Percentiles rank a stretch among this genome's conserved stretches.
phyloP scores from a whole-genome alignment of 2,113 vertebrate species.

The Passer domesticus region DNA sequence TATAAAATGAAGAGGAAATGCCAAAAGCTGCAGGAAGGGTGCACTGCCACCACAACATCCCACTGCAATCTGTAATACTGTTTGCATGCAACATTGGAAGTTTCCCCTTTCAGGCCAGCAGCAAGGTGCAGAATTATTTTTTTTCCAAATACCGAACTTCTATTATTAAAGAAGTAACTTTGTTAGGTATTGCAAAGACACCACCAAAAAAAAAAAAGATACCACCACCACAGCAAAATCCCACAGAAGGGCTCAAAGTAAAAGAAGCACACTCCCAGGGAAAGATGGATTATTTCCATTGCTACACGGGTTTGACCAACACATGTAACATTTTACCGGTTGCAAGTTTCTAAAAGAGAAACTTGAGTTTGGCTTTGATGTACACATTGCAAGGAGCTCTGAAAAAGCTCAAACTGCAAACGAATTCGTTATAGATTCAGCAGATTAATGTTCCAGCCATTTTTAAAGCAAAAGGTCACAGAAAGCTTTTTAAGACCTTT shows the following conservation, averaged over 20 bases:
- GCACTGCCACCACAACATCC: background rate
- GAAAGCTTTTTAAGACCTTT: slow-evolving; percentile 45
- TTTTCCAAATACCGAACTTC: background rate
- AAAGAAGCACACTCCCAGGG: background rate
- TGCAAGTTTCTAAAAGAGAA: background rate
- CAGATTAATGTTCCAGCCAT: background rate
- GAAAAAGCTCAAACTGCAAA: slow-evolving; percentile 34
- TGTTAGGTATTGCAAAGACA: background rate
- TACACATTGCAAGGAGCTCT: background rate
- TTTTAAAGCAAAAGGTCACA: slow-evolving; percentile 17
- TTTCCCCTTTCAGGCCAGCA: background rate
- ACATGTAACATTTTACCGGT: background rate
- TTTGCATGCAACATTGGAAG: background rate
- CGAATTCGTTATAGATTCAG: background rate
- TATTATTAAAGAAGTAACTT: background rate
- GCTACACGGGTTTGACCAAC: background rate
- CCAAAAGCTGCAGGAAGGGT: background rate
- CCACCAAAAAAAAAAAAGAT: background rate
- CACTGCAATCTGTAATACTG: background rate
- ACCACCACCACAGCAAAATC: background rate
- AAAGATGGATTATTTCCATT: background rate
- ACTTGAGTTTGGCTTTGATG: background rate
- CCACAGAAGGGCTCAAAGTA: background rate
- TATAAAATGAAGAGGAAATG: background rate
- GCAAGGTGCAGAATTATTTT: background rate